Evolutionary conservation across 1,140 invertebrate species (phyloP).

Genomic region (Achroia grisella): DNA sequence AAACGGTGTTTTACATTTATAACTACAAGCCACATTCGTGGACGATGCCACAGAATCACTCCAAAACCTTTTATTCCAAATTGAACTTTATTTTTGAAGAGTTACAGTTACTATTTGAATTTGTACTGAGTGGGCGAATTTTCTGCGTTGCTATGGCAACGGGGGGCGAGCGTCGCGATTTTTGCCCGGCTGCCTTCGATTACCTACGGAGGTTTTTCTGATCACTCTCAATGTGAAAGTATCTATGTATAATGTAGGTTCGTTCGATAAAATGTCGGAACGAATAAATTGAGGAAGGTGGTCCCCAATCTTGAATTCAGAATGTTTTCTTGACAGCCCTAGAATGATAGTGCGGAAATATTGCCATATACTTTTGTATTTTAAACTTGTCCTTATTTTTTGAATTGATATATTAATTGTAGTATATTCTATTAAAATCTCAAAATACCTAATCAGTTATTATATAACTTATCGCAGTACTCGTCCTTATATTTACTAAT

Average conservation of each 20-base stretch:
- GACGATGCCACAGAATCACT: conserved; percentile 4
- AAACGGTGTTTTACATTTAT: conserved; percentile 67
- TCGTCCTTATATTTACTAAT: no score
- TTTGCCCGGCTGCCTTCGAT: conserved; percentile 53
- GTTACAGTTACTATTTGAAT: conserved; percentile 26
- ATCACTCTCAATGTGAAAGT: conserved; percentile 41
- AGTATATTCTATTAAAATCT: no score
- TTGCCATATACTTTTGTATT: background rate
- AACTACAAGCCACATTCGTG: conserved; percentile 55
- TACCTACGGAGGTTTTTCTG: conserved; percentile 49
- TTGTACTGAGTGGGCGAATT: conserved; percentile 10
- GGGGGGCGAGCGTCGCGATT: conserved; percentile 50
- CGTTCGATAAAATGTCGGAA: conserved; percentile 9
- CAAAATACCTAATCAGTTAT: no score
- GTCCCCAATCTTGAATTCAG: background rate
- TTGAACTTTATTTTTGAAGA: conserved; percentile 15
- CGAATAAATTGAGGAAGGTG: conserved; percentile 8
- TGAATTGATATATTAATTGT: background rate
- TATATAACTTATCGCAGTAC: no score
- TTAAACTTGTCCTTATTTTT: background rate
- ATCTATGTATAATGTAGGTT: conserved; percentile 10
- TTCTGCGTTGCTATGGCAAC: conserved; percentile 38
- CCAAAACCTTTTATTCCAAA: conserved; percentile 8
- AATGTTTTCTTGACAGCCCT: conserved; percentile 8
- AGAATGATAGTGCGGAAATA: conserved; percentile 7